A percentile compares a stretch with the other conserved stretches of the same genome.
Evolutionary conservation across 1,140 invertebrate species (phyloP).

Genomic region (Ips typographus): DNA sequence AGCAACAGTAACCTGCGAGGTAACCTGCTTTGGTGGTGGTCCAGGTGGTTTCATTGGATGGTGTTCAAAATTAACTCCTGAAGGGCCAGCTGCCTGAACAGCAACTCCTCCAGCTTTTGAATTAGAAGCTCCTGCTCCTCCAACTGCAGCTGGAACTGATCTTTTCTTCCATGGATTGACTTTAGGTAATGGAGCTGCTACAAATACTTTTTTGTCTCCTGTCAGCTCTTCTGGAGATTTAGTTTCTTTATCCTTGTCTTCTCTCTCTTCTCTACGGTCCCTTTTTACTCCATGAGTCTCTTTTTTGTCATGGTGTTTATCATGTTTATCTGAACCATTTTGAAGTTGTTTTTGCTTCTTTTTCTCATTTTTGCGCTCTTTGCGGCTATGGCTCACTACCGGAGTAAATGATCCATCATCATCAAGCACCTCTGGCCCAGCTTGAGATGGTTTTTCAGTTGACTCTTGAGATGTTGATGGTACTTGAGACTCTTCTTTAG

Average conservation of each 20-base stretch:
- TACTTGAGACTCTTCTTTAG: constrained; percentile 28
- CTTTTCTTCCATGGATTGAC: constrained; percentile 63
- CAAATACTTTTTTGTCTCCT: constrained; percentile 58
- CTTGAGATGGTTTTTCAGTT: constrained; percentile 30
- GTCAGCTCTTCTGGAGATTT: constrained; percentile 41
- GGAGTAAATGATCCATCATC: constrained; percentile 56
- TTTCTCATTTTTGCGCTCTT: constrained; percentile 54
- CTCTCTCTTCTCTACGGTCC: constrained; percentile 27
- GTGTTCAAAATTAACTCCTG: too few relatives aligned
- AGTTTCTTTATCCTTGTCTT: constrained; percentile 39
- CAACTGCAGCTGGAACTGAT: background rate
- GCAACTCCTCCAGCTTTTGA: too few relatives aligned
- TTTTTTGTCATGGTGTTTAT: constrained; percentile 35
- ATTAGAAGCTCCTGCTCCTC: too few relatives aligned
- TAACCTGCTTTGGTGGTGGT: too few relatives aligned
- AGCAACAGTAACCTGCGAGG: too few relatives aligned
- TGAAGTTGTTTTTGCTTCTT: constrained; percentile 42
- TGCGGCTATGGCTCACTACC: constrained; percentile 55
- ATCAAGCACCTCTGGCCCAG: constrained; percentile 41
- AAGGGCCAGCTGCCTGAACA: too few relatives aligned
- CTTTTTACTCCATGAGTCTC: constrained; percentile 35
- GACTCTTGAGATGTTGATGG: background rate
- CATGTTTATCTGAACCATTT: constrained; percentile 35
- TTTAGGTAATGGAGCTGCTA: constrained; percentile 62
- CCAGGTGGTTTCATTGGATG: too few relatives aligned